Conservation (phyloP, 2,113 vertebrate species). For the Plecotus auritus region DNA sequence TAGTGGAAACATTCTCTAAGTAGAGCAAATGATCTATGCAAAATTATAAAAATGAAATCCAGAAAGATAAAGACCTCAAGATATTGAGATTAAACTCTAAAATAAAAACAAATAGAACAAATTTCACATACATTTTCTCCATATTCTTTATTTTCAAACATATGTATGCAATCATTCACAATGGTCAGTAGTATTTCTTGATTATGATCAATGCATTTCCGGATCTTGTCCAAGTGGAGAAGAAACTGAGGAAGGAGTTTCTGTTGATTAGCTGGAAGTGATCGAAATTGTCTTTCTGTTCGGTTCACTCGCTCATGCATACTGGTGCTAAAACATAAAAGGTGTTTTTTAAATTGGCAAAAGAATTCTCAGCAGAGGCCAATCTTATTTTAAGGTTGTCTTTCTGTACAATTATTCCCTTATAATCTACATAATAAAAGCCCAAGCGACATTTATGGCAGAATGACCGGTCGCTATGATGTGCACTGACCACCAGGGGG, state of each 20-base stretch:
- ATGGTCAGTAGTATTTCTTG: constrained; percentile 92
- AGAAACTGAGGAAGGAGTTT: constrained; percentile 90
- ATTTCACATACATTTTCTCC: constrained; percentile 90
- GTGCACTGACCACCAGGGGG: too few species aligned
- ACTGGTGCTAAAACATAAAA: constrained; percentile 86
- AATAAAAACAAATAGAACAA: constrained; percentile 61
- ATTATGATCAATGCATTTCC: constrained; percentile 93
- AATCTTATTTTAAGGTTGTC: constrained; percentile 3
- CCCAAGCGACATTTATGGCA: too few species aligned
- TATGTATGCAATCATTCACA: constrained; percentile 93
- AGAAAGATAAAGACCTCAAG: not conserved
- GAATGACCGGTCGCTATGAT: too few species aligned
- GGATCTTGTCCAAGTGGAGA: constrained; percentile 89
- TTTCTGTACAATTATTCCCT: not conserved
- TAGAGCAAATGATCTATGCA: not conserved
- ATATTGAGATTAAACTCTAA: constrained; percentile 1
- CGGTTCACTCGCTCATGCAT: constrained; percentile 94
- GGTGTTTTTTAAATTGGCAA: constrained; percentile 61
- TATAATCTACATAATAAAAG: not conserved
- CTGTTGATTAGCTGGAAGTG: constrained; percentile 90
- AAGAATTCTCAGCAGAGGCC: constrained; percentile 27
- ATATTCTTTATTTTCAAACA: constrained; percentile 99
- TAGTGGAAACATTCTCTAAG: not conserved
- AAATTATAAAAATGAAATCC: constrained; percentile 26
- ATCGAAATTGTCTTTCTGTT: constrained; percentile 92